Evolutionary conservation across 2,113 vertebrate genomes (phyloP), one percentile per base, ranked within the genome.

Genomic region (Cynocephalus volans): DNA sequence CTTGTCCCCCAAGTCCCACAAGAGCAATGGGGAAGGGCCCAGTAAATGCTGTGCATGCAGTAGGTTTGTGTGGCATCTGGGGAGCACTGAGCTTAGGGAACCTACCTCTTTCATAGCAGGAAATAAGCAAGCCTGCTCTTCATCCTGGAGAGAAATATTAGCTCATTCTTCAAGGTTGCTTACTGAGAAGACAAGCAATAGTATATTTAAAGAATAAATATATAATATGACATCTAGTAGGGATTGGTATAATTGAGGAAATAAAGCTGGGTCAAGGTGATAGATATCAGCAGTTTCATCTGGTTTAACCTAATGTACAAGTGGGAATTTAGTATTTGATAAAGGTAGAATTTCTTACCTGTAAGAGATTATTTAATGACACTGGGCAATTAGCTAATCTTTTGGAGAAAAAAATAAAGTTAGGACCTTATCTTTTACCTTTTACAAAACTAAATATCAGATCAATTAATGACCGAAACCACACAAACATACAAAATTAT

Each of bases 391-490:
- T 89, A 92, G n/a, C 33, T 88, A 73, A 88, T 7, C 23, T 3
- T 60, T 83, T 84, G n/a, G 10, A 24, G 41, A 54, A 97, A 92
- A 58, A 7, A 17, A 48, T 65, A 76, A 87, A 77, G 31, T 19
- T 62, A 41, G 17, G 24, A 45, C 45, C 77, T 45, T 82, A 90
- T 64, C n/a, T 64, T 90, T 93, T n/a, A 50, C 45, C 24, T 90
- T 77, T 90, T 72, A 88, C 14, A 64, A 88, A 88, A 85, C 84
- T 69, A 85, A 58, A 75, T 60, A 80, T 92, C 58, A 92, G 65
- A 84, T 94, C 67, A 67, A 94, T 60, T 36, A 60, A 84, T 77
- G 54, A 65, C 48, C 28, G 31, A 58, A 60, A 65, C 5, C 28
- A 50, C 28, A 62, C 3, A 82, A 56, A 87, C 1, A 23, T 31